A percentile compares a stretch with the other conserved stretches of the same genome.
Conservation (phyloP, 1,140 invertebrate genomes). For the Colletes gigas region DNA sequence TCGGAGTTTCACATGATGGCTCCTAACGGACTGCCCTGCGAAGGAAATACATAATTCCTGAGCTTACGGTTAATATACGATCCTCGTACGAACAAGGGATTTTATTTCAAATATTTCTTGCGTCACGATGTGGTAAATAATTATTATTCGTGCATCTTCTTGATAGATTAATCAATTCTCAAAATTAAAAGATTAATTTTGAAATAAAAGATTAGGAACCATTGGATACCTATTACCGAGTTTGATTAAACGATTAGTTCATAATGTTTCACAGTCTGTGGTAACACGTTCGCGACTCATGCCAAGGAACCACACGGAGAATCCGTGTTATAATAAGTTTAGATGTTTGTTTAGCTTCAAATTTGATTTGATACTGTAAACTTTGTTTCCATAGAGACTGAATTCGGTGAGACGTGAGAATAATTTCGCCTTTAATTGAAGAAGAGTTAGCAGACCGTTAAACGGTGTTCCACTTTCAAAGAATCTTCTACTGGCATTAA, state of each 20-base stretch:
- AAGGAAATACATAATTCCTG: not conserved
- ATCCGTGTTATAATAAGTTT: not conserved
- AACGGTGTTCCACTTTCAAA: not conserved
- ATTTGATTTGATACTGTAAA: not conserved
- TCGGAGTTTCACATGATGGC: not conserved
- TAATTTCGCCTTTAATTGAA: not conserved
- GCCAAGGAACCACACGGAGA: not conserved
- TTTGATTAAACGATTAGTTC: not conserved
- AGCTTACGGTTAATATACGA: not conserved
- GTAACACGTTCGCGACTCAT: not conserved
- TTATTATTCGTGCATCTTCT: not conserved
- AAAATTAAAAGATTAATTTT: too few relatives aligned
- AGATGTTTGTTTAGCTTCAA: slow-evolving; percentile 4
- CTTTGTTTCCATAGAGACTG: not conserved
- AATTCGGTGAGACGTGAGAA: not conserved
- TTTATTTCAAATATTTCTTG: not conserved
- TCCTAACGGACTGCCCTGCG: not conserved
- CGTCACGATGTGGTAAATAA: not conserved
- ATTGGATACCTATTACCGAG: not conserved
- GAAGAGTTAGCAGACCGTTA: not conserved
- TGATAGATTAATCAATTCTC: too few relatives aligned
- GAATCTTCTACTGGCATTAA: not conserved
- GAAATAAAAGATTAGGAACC: too few relatives aligned
- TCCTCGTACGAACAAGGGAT: not conserved
- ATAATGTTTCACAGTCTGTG: not conserved